Conservation (phyloP, 2,797 vertebrate genomes). For the Cossypha dichroa region DNA sequence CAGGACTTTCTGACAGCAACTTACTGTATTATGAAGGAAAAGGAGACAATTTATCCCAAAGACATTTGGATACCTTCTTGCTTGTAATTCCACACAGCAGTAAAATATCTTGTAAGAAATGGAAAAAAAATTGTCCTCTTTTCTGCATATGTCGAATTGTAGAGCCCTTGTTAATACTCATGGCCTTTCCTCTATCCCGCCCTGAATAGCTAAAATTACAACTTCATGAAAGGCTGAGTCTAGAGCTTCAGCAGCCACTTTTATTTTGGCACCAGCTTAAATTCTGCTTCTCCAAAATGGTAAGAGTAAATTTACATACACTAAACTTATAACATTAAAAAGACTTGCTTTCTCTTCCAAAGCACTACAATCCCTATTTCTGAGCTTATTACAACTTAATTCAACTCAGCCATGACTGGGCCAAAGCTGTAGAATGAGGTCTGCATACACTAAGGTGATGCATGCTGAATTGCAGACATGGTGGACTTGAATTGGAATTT, state of each 20-base stretch:
- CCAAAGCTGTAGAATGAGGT: neutral
- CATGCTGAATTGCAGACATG: neutral
- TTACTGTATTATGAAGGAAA: neutral
- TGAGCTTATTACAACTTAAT: neutral
- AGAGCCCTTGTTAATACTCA: neutral
- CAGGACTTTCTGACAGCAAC: neutral
- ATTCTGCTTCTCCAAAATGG: neutral
- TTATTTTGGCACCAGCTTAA: neutral
- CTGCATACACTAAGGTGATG: neutral
- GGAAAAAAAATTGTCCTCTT: neutral
- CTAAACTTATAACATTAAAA: neutral
- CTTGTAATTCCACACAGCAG: neutral
- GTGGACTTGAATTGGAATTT: neutral
- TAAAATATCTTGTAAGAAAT: neutral
- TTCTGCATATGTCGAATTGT: accelerated
- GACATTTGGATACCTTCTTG: neutral
- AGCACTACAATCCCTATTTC: neutral
- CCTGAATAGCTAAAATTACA: neutral
- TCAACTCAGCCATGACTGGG: neutral
- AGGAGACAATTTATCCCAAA: neutral
- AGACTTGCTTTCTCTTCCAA: neutral
- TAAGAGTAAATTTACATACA: neutral
- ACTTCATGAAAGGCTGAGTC: neutral
- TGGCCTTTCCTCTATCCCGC: neutral
- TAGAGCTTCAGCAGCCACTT: neutral